A percentile compares a stretch with the other conserved stretches of the same genome.
Conservation (phyloP, 1,140 invertebrate genomes). For the Brachionus angularis region DNA sequence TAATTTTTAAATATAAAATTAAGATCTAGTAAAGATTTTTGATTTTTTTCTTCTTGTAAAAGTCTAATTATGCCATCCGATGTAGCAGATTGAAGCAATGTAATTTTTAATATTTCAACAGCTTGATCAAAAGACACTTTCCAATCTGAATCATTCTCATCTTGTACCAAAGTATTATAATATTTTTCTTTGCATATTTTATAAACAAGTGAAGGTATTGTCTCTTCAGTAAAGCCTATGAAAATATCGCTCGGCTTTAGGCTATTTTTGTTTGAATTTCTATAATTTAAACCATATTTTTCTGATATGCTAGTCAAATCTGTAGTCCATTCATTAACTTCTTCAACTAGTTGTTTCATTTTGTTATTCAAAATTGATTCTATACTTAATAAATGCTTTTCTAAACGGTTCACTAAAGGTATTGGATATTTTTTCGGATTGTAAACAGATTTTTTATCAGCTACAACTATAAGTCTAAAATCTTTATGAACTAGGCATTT, state of each 20-base stretch:
- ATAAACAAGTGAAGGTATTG: conserved; percentile 49
- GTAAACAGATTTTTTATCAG: conserved; percentile 53
- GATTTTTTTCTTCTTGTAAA: neutral
- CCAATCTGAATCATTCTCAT: conserved; percentile 16
- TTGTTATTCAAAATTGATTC: conserved; percentile 48
- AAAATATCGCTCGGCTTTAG: conserved; percentile 18
- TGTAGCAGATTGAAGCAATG: conserved; percentile 48
- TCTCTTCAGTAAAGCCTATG: conserved; percentile 50
- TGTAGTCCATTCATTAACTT: conserved; percentile 49
- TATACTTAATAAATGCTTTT: conserved; percentile 52
- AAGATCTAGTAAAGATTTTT: neutral
- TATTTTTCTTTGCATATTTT: conserved; percentile 45
- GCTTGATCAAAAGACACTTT: neutral
- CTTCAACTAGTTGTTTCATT: conserved; percentile 46
- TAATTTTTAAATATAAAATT: conserved; percentile 10
- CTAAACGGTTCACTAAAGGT: conserved; percentile 53
- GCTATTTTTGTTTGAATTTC: neutral
- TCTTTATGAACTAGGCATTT: conserved; percentile 53
- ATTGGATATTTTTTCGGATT: conserved; percentile 50
- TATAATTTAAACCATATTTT: neutral
- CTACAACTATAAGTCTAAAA: conserved; percentile 54
- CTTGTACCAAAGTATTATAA: neutral
- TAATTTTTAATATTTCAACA: conserved; percentile 46
- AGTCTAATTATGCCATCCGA: conserved; percentile 17
- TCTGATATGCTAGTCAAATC: conserved; percentile 45